phyloP scores from a whole-genome alignment of 2,797 vertebrate species.

The Neostethus bicornis region DNA sequence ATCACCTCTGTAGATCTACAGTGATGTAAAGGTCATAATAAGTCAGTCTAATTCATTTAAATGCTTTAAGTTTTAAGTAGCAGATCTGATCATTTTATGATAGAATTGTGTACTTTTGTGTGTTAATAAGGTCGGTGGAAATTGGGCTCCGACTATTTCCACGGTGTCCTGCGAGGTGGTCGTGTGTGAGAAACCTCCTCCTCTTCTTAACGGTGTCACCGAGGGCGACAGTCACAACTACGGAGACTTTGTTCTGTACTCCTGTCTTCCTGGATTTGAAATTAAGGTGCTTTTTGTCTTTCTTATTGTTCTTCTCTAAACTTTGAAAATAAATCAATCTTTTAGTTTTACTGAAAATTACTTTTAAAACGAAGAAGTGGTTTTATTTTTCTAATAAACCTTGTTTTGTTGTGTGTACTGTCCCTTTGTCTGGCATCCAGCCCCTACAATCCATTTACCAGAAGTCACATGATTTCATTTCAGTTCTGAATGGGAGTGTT shows the following conservation, averaged over 20 bases:
- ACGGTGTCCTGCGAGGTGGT: slow-evolving; percentile 84
- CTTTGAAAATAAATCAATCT: neutral
- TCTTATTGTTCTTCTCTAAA: neutral
- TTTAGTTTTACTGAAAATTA: neutral
- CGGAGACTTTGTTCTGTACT: slow-evolving; percentile 83
- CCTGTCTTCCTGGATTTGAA: slow-evolving; percentile 89
- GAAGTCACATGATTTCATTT: slow-evolving; percentile 54
- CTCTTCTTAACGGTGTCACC: slow-evolving; percentile 81
- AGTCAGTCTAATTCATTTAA: no score
- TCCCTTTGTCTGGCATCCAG: slow-evolving; percentile 4
- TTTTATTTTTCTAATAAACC: neutral
- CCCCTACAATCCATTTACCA: slow-evolving; percentile 32
- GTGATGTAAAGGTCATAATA: no score
- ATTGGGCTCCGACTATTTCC: slow-evolving; percentile 86
- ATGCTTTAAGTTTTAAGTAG: no score
- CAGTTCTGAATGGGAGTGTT: slow-evolving; percentile 14
- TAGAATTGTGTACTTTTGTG: no score
- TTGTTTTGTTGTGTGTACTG: neutral
- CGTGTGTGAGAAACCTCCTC: slow-evolving; percentile 84
- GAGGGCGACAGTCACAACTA: slow-evolving; percentile 86
- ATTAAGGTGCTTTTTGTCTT: slow-evolving; percentile 82
- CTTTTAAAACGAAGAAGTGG: neutral
- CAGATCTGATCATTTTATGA: no score
- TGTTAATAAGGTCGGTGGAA: slow-evolving; percentile 80
- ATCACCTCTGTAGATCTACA: no score